phyloP scores from a whole-genome alignment of 2,797 vertebrate species.

The Diplodus puntazzo region DNA sequence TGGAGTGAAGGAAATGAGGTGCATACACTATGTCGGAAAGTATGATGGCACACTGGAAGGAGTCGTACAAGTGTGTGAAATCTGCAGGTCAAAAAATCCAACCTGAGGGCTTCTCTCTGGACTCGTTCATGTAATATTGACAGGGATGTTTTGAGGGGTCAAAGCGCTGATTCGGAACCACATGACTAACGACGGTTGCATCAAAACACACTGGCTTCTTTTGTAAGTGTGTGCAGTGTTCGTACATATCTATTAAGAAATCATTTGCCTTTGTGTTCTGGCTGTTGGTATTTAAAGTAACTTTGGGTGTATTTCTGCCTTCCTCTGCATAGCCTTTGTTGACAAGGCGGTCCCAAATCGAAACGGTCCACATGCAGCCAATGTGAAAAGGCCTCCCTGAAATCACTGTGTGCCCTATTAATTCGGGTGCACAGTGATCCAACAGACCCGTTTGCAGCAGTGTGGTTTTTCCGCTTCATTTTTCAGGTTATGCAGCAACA shows the following conservation, averaged over 20 bases:
- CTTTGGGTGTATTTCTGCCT: background rate
- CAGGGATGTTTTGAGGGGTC: background rate
- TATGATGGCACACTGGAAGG: background rate
- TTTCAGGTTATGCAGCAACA: background rate
- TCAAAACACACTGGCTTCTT: background rate
- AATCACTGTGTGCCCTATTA: background rate
- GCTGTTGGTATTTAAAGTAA: background rate
- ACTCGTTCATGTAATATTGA: background rate
- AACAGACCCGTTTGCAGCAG: background rate
- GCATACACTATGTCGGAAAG: background rate
- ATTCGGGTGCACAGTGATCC: too few relatives aligned
- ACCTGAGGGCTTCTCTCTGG: constrained; percentile 3
- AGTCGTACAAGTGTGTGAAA: background rate
- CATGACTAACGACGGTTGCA: background rate
- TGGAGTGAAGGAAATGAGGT: background rate
- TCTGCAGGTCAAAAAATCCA: background rate
- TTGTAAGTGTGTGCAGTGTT: background rate
- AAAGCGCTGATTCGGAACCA: background rate
- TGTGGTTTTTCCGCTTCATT: background rate
- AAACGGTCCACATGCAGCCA: background rate
- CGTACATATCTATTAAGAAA: background rate
- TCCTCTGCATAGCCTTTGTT: background rate
- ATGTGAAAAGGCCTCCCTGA: background rate
- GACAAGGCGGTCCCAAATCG: background rate
- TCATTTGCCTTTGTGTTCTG: background rate